Conservation (phyloP, 1,140 invertebrate genomes). For the Leptopilina clavipes region DNA sequence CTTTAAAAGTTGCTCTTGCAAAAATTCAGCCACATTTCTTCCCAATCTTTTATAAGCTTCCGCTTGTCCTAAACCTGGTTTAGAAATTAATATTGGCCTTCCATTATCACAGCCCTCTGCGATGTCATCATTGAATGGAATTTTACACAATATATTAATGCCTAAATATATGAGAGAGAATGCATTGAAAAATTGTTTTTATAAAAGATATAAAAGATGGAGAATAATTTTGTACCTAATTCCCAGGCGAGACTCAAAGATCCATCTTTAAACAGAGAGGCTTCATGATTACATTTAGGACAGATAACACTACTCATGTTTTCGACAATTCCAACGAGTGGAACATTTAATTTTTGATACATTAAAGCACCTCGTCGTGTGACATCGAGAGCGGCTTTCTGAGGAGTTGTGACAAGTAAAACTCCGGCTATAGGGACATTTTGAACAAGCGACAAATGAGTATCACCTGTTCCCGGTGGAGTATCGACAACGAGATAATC, state of each 20-base stretch:
- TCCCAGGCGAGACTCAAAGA: slow-evolving; percentile 75
- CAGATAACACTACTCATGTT: slow-evolving; percentile 89
- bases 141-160: slow-evolving; percentile 79
- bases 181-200: not conserved
- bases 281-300: slow-evolving; percentile 80
- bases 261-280: slow-evolving; percentile 79
- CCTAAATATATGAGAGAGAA: slow-evolving; percentile 40
- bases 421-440: slow-evolving; percentile 89
- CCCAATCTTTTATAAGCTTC: slow-evolving; percentile 77
- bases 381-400: slow-evolving; percentile 87
- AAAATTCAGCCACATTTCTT: slow-evolving; percentile 74
- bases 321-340: slow-evolving; percentile 87
- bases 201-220: not conserved
- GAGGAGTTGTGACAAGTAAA: slow-evolving; percentile 90
- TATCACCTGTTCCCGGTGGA: slow-evolving; percentile 94
- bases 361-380: slow-evolving; percentile 86
- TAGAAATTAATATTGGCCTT: slow-evolving; percentile 84
- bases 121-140: slow-evolving; percentile 85
- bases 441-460: slow-evolving; percentile 90
- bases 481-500: slow-evolving; percentile 92
- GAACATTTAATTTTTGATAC: slow-evolving; percentile 87
- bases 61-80: slow-evolving; percentile 78
- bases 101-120: slow-evolving; percentile 84
- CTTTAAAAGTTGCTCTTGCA: slow-evolving; percentile 54
- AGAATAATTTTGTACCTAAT: slow-evolving; percentile 67